phyloP scores from a whole-genome alignment of 1,140 invertebrate species.

The Pentalonia nigronervosa region DNA sequence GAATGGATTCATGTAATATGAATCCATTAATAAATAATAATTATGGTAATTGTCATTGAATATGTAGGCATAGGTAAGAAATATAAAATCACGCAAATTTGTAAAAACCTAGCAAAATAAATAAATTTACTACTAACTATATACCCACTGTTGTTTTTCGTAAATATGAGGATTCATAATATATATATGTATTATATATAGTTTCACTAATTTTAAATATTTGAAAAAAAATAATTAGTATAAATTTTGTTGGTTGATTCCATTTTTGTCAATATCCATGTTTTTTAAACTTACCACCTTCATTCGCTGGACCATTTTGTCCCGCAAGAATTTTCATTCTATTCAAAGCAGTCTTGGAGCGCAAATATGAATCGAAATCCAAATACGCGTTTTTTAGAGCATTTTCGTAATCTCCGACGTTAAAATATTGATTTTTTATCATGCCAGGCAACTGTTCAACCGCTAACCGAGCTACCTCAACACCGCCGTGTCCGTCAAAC shows the following conservation, averaged over 20 bases:
- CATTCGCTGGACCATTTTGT: not conserved
- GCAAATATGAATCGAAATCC: conserved; percentile 75
- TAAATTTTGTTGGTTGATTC: not conserved
- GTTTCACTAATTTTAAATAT: not conserved
- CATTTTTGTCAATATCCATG: not conserved
- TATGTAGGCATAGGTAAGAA: too few species aligned
- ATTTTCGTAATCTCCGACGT: conserved; percentile 76
- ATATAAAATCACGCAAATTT: too few species aligned
- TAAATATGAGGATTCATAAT: not conserved
- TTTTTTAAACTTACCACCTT: not conserved
- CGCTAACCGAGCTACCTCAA: conserved; percentile 92
- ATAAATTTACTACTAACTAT: too few species aligned
- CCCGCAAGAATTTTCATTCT: not conserved
- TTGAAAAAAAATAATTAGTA: not conserved
- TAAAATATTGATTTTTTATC: conserved; percentile 83
- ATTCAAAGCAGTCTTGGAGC: not conserved
- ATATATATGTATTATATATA: too few species aligned
- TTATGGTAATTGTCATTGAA: not conserved
- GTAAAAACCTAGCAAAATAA: too few species aligned
- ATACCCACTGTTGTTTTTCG: too few species aligned
- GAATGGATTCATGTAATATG: too few species aligned
- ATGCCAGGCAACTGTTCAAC: conserved; percentile 87
- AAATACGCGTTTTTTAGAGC: conserved; percentile 90
- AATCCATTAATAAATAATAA: not conserved
- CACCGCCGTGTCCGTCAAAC: conserved; percentile 97